A percentile compares a stretch with the other conserved stretches of the same genome.
phyloP scores from a whole-genome alignment of 2,888 invertebrate species.

The Drosophila koepferae region DNA sequence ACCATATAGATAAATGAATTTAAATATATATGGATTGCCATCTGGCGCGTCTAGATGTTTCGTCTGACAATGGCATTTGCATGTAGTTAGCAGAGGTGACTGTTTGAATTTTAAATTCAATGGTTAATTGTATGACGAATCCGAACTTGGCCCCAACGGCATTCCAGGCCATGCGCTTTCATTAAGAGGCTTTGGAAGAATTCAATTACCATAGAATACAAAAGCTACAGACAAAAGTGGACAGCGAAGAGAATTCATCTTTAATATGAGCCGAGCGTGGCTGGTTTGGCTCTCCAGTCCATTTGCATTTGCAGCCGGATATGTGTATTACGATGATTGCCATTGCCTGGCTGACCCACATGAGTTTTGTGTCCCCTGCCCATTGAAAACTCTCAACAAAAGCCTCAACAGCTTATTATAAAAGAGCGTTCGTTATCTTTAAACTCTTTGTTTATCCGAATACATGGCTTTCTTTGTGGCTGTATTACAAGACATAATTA shows the following conservation, averaged over 20 bases:
- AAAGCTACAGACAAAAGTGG: conserved; percentile 10
- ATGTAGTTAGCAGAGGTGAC: conserved; percentile 23
- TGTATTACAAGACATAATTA: conserved; percentile 62
- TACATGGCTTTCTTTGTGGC: conserved; percentile 31
- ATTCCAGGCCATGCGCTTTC: conserved; percentile 58
- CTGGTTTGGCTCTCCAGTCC: conserved; percentile 5
- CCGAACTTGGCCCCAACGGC: conserved; percentile 35
- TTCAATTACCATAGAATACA: conserved; percentile 51
- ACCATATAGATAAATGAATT: background rate
- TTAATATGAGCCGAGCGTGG: conserved; percentile 10
- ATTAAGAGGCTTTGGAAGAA: conserved; percentile 39
- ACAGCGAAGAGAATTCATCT: conserved; percentile 36
- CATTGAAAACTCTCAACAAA: conserved; percentile 20
- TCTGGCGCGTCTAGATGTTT: conserved; percentile 20
- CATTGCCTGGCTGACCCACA: conserved; percentile 46
- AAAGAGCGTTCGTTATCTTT: conserved; percentile 55
- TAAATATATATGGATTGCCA: conserved; percentile 8
- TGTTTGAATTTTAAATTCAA: conserved; percentile 62
- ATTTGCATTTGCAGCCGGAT: conserved; percentile 54
- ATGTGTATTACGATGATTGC: conserved; percentile 34
- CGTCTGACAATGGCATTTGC: conserved; percentile 26
- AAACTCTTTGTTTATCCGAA: conserved; percentile 31
- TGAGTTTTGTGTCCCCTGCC: conserved; percentile 45
- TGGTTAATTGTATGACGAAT: conserved; percentile 49
- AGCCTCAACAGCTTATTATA: conserved; percentile 36